Conservation (phyloP, 2,888 invertebrate species). For the Drosophila colorata region DNA sequence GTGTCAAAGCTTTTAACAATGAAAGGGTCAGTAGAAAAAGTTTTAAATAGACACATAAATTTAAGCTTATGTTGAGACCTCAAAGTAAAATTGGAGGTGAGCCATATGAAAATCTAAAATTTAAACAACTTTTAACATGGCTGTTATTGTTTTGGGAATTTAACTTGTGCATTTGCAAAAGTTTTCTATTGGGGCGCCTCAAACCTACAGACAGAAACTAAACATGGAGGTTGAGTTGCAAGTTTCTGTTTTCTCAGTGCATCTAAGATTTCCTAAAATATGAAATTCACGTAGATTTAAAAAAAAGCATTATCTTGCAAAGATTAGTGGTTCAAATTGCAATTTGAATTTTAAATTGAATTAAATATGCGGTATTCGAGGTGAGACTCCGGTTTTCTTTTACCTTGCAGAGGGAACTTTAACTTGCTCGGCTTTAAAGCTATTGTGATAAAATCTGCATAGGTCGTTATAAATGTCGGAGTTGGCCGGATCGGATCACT, state of each 20-base stretch:
- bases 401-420: too few species aligned
- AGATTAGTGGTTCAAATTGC: neutral
- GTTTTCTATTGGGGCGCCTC: neutral
- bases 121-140: neutral
- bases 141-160: neutral
- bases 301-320: too few species aligned
- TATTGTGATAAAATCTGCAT: too few species aligned
- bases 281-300: too few species aligned
- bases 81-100: slow-evolving; percentile 2
- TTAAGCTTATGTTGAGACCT: neutral
- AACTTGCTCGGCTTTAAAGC: too few species aligned
- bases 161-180: neutral
- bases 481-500: too few species aligned
- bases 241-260: too few species aligned
- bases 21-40: too few species aligned
- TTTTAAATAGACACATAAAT: neutral
- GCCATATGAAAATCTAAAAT: neutral
- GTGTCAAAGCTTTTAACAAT: too few species aligned
- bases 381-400: neutral
- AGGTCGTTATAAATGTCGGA: too few species aligned
- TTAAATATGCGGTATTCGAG: neutral
- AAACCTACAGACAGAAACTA: neutral
- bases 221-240: too few species aligned
- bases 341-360: neutral
- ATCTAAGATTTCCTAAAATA: too few species aligned